Percentiles rank a stretch among this genome's conserved stretches.
phyloP scores from a whole-genome alignment of 2,888 invertebrate genomes.

The Coelinius sp. region DNA sequence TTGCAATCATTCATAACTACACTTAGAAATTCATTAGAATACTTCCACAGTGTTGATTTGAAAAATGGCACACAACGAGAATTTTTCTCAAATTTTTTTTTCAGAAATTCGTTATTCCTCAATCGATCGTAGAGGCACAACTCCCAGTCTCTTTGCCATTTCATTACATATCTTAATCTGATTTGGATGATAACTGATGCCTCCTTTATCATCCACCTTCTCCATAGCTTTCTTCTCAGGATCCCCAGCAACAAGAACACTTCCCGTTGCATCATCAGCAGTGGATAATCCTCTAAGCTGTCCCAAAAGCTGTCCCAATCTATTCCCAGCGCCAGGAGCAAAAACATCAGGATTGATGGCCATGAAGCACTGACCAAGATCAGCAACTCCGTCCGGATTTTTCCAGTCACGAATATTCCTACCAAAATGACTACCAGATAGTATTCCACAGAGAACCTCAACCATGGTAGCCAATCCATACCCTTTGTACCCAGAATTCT shows the following conservation, averaged over 20 bases:
- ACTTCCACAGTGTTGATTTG: too few species aligned
- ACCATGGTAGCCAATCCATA: slow-evolving; percentile 89
- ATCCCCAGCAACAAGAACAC: slow-evolving; percentile 89
- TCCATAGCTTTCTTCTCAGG: slow-evolving; percentile 82
- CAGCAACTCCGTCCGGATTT: slow-evolving; percentile 77
- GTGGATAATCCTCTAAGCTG: slow-evolving; percentile 79
- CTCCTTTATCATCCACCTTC: slow-evolving; percentile 79
- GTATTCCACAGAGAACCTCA: slow-evolving; percentile 90
- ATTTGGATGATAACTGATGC: slow-evolving; percentile 83
- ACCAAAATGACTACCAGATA: slow-evolving; percentile 81
- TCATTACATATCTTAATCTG: slow-evolving; percentile 79
- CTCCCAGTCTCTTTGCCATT: slow-evolving; percentile 75
- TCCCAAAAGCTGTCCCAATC: slow-evolving; percentile 81
- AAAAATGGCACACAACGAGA: too few species aligned
- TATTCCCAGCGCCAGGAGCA: slow-evolving; percentile 83
- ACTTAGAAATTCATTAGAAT: too few species aligned
- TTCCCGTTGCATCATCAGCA: slow-evolving; percentile 73
- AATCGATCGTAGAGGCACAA: too few species aligned
- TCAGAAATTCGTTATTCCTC: too few species aligned
- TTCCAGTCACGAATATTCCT: slow-evolving; percentile 87
- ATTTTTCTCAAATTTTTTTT: too few species aligned
- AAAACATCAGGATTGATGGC: slow-evolving; percentile 88
- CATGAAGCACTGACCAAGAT: slow-evolving; percentile 91
- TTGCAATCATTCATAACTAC: too few species aligned
- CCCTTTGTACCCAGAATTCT: slow-evolving; percentile 89